phyloP scores from a whole-genome alignment of 2,797 vertebrate genomes.

The Tokudaia tokunoshimensis region DNA sequence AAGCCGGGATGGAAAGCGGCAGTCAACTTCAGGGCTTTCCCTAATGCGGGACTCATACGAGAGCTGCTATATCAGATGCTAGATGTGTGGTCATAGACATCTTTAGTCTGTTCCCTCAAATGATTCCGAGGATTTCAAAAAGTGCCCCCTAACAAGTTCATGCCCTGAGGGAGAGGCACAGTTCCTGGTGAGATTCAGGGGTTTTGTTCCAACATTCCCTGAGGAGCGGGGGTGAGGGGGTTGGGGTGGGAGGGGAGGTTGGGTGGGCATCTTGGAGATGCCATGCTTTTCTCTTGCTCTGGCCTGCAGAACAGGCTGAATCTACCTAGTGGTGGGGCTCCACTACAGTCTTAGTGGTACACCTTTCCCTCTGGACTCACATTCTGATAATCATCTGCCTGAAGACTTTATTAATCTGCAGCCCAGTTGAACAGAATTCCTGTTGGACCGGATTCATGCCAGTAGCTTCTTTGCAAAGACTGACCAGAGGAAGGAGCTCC shows the following conservation, averaged over 20 bases:
- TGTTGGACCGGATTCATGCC: neutral
- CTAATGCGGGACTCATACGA: neutral
- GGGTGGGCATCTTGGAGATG: neutral
- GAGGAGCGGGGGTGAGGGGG: no score
- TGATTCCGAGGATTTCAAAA: neutral
- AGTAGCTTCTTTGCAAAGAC: neutral
- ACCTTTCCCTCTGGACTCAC: neutral
- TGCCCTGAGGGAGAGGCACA: neutral
- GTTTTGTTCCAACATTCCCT: neutral
- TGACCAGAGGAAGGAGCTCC: neutral
- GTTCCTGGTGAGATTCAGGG: neutral
- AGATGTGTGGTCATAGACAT: accelerated
- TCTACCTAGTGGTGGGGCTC: neutral
- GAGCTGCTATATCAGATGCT: neutral
- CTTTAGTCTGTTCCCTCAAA: neutral
- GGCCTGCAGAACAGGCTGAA: neutral
- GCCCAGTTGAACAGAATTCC: conserved; percentile 68
- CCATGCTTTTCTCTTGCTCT: accelerated
- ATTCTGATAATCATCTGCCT: conserved; percentile 62
- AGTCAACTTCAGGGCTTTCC: neutral
- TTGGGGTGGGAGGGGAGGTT: neutral
- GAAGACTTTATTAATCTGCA: conserved; percentile 57
- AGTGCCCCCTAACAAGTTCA: neutral
- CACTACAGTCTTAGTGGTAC: neutral
- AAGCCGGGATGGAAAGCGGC: neutral